Percentiles rank a stretch among this genome's conserved stretches.
Evolutionary conservation across 2,888 invertebrate species (phyloP).

Genomic region (Augiades crinisus): DNA sequence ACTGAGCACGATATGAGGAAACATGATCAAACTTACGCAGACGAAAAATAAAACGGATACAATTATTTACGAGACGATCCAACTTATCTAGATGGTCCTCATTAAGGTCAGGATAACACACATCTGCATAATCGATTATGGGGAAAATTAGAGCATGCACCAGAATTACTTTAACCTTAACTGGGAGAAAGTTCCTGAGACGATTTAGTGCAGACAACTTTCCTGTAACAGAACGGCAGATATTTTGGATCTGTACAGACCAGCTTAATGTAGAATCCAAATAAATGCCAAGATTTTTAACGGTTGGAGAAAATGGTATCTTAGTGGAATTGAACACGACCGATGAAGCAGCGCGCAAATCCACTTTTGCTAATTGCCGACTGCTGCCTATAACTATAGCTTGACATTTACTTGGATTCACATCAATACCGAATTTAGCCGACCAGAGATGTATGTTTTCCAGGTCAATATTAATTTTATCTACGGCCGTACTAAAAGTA

Average conservation of each 20-base stretch:
- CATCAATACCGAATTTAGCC: not conserved
- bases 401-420: not conserved
- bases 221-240: not conserved
- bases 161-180: not conserved
- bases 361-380: not conserved
- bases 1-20: not conserved
- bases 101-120: not conserved
- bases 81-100: not conserved
- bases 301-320: not conserved
- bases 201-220: not conserved
- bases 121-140: not conserved
- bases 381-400: not conserved
- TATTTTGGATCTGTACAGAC: not conserved
- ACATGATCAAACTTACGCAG: not conserved
- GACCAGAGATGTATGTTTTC: not conserved
- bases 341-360: not conserved
- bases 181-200: not conserved
- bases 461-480: not conserved
- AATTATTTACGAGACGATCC: not conserved
- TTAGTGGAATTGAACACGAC: not conserved
- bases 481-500: not conserved
- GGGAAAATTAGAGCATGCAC: not conserved
- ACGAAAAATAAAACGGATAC: not conserved
- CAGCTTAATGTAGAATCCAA: not conserved
- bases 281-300: not conserved